Percentiles rank a stretch among this genome's conserved stretches.
These are phyloP conservation scores for Manacus vitellinus DNA, from an alignment of 2,113 vertebrate genomes.

Conservation along the genomic window DNA sequence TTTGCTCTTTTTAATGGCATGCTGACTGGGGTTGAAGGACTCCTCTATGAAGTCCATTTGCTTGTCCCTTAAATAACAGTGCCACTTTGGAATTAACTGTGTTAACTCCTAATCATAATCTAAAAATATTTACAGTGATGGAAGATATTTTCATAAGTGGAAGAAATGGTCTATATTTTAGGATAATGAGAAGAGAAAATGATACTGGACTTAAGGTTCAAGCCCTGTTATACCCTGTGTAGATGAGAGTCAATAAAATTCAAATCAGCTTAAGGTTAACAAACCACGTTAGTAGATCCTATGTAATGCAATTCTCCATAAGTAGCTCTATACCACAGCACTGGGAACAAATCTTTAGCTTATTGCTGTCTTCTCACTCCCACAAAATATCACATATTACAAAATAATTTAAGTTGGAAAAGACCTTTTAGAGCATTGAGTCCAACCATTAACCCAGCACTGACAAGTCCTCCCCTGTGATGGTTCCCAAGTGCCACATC, in stretches of 20 bases:
- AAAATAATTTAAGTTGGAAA: neutral
- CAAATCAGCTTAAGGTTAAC: neutral
- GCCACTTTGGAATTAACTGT: neutral
- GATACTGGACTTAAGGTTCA: neutral
- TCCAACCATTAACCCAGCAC: neutral
- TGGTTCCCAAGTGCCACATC: neutral
- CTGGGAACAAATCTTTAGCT: neutral
- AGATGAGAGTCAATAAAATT: neutral
- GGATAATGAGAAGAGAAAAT: neutral
- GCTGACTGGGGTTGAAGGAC: neutral
- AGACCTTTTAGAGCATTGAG: neutral
- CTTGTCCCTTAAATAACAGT: neutral
- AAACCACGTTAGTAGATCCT: neutral
- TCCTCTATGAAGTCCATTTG: neutral
- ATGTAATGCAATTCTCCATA: neutral
- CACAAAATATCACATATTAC: neutral
- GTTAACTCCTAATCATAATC: neutral
- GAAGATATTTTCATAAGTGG: neutral
- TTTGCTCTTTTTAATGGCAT: neutral
- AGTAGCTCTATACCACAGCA: neutral
- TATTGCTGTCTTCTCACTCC: neutral
- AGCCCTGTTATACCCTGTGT: neutral
- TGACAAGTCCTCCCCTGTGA: neutral
- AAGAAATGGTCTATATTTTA: neutral
- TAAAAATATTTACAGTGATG: neutral